Conservation (phyloP, 2,113 vertebrate genomes). For the Tenrec ecaudatus region DNA sequence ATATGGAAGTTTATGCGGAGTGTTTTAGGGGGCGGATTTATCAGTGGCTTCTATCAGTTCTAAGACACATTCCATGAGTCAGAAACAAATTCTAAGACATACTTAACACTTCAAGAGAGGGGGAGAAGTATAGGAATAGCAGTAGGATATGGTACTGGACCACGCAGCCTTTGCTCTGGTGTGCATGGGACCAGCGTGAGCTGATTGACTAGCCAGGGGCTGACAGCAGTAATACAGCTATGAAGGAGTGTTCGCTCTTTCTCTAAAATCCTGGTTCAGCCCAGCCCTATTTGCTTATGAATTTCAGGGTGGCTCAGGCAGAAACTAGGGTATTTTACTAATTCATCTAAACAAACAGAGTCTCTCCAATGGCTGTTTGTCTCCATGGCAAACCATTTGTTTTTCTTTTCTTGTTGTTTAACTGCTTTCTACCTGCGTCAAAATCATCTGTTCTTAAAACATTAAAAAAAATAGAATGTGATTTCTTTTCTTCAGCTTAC, state of each 20-base stretch:
- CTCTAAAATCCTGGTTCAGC: not conserved
- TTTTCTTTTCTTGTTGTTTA: not conserved
- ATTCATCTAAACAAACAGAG: not conserved
- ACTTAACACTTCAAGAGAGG: no score
- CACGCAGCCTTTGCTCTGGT: no score
- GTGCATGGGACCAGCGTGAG: no score
- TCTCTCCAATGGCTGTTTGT: not conserved
- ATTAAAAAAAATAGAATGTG: not conserved
- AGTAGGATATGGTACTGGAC: no score
- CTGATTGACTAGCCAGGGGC: no score
- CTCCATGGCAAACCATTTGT: not conserved
- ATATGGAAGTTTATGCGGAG: no score
- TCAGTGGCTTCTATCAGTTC: no score
- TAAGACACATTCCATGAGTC: no score
- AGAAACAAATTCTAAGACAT: no score
- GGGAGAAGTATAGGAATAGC: not conserved
- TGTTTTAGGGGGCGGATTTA: no score
- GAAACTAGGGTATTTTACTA: not conserved
- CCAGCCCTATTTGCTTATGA: not conserved
- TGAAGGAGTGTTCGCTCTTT: not conserved
- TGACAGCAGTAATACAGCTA: no score
- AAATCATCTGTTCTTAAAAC: no score
- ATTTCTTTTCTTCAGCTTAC: not conserved
- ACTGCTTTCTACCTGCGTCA: not conserved
- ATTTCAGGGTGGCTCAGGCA: not conserved